Base-by-base conservation (phyloP, 2,797 vertebrate species). In the Melanotaenia pygmaea region DNA sequence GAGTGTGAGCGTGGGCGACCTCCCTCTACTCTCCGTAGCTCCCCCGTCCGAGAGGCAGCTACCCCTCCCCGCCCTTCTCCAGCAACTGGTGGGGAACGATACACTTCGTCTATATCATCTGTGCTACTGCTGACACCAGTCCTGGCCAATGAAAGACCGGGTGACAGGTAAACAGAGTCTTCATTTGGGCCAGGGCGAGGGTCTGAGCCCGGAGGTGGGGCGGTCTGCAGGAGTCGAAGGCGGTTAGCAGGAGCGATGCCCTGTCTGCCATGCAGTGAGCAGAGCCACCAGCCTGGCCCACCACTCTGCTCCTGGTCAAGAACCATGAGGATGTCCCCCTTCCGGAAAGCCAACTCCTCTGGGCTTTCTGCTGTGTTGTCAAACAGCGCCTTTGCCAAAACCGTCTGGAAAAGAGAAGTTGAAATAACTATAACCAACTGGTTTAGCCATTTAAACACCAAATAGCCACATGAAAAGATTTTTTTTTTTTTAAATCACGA, bases 221-320 rank as follows among this genome's bases (percentile, higher is more conserved):
- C 86, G 0, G 92, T 94, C 65, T 96, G 95, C 20, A 98, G 94
- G 65, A 98, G 94, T 53, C 93, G 95, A 68, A 98, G 95, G 59
- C 97, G 92, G 87, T 98, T 98, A 73, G 96, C 97, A 0, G 97
- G 97, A 62, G 96, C 97, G 0, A 98, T 98, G 38, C 97, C 97
- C 88, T 97, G 96, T 35, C 96, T 93, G 22, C 97, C 97, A 0
- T 96, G 96, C 40, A 98, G 87, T 2, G 96, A 97, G 81, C 97
- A 98, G 26, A 96, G 94, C 97, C 97, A 98, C 90, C 97, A 97
- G 0, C 96, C 95, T 0, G 96, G 94, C 0, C 95, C 94, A 0
- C 94, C 94, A 0, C 91, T 90, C 59, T 94, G 93, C 89, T 96
- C 95, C 56, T 92, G 92, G 57, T 97, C 95, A 43, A 98, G 93